Base-by-base conservation (phyloP, 2,888 invertebrate genomes). In the Lepidonotus clava region DNA sequence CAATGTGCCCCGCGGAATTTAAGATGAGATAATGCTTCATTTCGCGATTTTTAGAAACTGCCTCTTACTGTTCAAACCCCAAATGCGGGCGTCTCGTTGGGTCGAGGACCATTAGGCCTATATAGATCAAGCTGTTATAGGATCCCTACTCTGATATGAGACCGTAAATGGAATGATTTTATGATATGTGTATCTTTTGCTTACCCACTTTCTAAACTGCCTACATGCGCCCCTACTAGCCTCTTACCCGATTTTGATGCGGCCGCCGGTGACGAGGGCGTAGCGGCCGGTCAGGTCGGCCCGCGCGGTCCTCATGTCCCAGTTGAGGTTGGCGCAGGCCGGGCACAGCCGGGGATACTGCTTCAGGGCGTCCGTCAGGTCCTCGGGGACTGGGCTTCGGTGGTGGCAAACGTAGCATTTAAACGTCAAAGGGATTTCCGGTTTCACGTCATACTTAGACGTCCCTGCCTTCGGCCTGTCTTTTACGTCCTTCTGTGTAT, bases 191-290 rank as follows among this genome's bases (percentile, higher is more conserved):
- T n/a, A n/a, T n/a, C n/a, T n/a, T n/a, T n/a, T n/a, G n/a, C n/a
- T n/a, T n/a, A n/a, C n/a, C n/a, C n/a, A n/a, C n/a, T n/a, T n/a
- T n/a, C n/a, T n/a, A n/a, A n/a, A n/a, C n/a, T n/a, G n/a, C n/a
- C n/a, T n/a, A n/a, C n/a, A n/a, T n/a, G n/a, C n/a, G n/a, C n/a
- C n/a, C n/a, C n/a, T n/a, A n/a, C n/a, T n/a, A n/a, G n/a, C n/a
- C n/a, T n/a, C n/a, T 38, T 80, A 80, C 51, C 87, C 87, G 28
- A 87, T 87, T 40, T 87, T 87, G 21, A 87, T 40, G 6, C 87
- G 56, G 0, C 87, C 87, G 5, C 87, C 87, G 28, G 87, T 87
- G 46, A 87, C 85, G 18, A 87, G 32, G 24, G 87, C 87, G 38
- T 66, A 61, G 18, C 66, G 36, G 0, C 85, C 85, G 1, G 28